Conservation (phyloP, 2,888 invertebrate genomes). For the Acrobasis consociella region DNA sequence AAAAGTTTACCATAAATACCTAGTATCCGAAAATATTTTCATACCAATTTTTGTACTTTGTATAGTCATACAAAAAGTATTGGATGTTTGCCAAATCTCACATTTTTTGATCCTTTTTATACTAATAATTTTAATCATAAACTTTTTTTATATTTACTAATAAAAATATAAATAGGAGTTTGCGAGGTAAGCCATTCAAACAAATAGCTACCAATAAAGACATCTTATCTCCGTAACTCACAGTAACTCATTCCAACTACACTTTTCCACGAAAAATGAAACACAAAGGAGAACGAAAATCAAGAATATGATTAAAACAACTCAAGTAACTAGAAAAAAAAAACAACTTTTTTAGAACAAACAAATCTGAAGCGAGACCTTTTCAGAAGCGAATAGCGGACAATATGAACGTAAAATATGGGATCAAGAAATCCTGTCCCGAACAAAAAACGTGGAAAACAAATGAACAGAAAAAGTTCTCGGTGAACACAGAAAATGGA, state of each 20-base stretch:
- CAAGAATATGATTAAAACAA: conserved; percentile 13
- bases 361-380: conserved; percentile 42
- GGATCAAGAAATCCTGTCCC: conserved; percentile 79
- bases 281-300: conserved; percentile 5
- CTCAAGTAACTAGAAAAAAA: conserved; percentile 20
- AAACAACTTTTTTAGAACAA: conserved; percentile 37
- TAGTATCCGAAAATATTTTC: no score
- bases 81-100: no score
- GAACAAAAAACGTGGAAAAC: conserved; percentile 62
- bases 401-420: conserved; percentile 82
- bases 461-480: conserved; percentile 78
- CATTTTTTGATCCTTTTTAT: no score
- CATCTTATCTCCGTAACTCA: not conserved
- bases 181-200: not conserved
- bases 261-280: not conserved
- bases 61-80: no score
- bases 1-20: no score
- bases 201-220: not conserved
- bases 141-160: no score
- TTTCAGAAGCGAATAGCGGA: conserved; percentile 60
- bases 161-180: no score
- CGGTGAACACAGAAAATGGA: conserved; percentile 31
- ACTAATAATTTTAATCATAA: no score
- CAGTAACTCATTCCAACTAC: conserved; percentile 1
- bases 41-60: no score